A percentile compares a stretch with the other conserved stretches of the same genome.
Evolutionary conservation across 2,113 vertebrate species (phyloP).

Genomic region (Xiphorhynchus elegans): DNA sequence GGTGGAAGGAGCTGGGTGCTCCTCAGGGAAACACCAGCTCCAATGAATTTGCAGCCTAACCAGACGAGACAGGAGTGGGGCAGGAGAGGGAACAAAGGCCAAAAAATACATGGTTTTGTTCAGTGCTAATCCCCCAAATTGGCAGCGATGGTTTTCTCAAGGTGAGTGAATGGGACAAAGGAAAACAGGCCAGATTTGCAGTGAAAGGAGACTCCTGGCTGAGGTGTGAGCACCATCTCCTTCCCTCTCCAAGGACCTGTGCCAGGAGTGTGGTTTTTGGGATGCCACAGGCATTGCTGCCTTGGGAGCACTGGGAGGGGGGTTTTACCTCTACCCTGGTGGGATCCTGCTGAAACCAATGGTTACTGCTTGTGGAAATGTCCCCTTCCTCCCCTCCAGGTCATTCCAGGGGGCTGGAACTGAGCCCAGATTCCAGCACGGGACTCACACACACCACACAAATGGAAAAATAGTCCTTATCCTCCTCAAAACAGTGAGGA

Average conservation of each 20-base stretch:
- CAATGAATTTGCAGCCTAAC: neutral
- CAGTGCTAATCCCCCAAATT: neutral
- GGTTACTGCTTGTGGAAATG: neutral
- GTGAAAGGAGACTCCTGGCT: rapidly evolving
- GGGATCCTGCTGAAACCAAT: rapidly evolving
- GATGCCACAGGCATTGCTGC: neutral
- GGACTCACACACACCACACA: neutral
- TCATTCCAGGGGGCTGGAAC: neutral
- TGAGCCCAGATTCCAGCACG: neutral
- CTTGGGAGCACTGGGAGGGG: neutral
- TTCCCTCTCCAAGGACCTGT: neutral
- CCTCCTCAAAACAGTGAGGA: neutral
- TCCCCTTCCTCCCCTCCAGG: neutral
- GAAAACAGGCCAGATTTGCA: neutral
- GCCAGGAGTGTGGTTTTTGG: neutral
- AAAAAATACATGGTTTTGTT: neutral
- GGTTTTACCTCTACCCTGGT: neutral
- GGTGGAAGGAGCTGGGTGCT: neutral
- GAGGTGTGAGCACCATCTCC: neutral
- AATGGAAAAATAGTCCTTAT: neutral
- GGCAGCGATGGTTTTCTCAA: neutral
- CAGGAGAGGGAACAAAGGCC: neutral
- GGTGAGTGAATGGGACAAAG: neutral
- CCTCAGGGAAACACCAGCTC: neutral
- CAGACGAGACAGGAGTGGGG: rapidly evolving